Evolutionary conservation across 2,797 vertebrate species (phyloP), one percentile per base, ranked within the genome.

Genomic region (Octomys mimax): DNA sequence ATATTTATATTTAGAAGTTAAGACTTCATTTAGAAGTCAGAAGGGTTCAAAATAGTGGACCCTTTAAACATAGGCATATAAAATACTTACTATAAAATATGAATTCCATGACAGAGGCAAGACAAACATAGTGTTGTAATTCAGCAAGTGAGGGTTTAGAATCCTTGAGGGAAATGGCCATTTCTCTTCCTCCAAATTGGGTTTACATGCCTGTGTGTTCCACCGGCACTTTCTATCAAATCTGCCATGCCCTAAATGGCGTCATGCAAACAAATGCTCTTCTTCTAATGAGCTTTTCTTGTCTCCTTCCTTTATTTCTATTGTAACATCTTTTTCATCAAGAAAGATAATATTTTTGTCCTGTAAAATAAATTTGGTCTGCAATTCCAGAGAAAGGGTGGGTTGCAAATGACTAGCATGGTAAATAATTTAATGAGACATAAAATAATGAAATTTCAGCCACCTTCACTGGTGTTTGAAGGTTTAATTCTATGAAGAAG

Each of bases 401-500:
- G 22, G 24, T 77, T 5, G 64, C 21, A 92, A 96, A 71, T 88
- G 70, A 59, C 49, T 95, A 70, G 46, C 68, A 97, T 96, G 89
- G 93, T 96, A 96, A 96, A 90, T 93, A 96, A 95, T 94, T 94
- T 92, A 71, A 85, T 92, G 71, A 97, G 94, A 92, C 75, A 95
- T 46, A 93, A 96, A 94, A 83, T 95, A 97, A 97, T 94, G 86
- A 96, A 86, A 92, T 86, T 93, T 77, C 81, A 95, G 42, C n/a
- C 75, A 87, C 57, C 68, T 93, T 82, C 42, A 80, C 59, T 54
- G 64, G 61, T 84, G 79, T 92, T 93, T 90, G 82, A 96, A 91
- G 64, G 54, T 93, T 92, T 93, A 82, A 96, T 95, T 93, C 93
- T 68, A 91, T 28, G 42, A 91, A 85, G 75, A 92, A 96, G 36